Conservation (phyloP, 2,113 vertebrate genomes). For the Colaptes auratus region DNA sequence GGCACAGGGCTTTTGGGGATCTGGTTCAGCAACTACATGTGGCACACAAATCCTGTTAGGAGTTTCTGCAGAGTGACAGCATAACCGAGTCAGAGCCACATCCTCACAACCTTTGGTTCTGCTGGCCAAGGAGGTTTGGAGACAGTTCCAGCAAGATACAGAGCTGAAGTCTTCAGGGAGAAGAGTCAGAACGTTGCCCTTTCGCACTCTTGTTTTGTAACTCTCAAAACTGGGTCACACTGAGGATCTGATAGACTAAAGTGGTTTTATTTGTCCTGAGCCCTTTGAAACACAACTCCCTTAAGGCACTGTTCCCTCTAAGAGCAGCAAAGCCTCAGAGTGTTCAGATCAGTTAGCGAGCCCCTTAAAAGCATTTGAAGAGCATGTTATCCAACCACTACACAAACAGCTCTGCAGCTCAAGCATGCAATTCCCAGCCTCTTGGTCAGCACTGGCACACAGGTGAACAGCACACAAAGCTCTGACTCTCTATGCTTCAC, state of each 20-base stretch:
- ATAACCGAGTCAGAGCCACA: neutral
- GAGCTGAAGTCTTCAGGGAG: neutral
- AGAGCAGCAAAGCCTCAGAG: neutral
- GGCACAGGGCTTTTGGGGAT: neutral
- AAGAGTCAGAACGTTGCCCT: neutral
- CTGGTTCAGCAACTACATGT: neutral
- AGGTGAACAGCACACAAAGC: neutral
- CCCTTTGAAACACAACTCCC: neutral
- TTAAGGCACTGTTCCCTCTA: neutral
- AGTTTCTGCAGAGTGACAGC: neutral
- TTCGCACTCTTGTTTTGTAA: neutral
- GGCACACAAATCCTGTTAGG: neutral
- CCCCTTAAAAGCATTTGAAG: neutral
- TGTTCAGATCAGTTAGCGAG: neutral
- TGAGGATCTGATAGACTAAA: neutral
- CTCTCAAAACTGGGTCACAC: neutral
- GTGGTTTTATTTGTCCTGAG: neutral
- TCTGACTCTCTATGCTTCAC: accelerated
- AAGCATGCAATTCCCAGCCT: neutral
- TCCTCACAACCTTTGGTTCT: neutral
- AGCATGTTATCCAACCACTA: neutral
- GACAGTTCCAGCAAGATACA: neutral
- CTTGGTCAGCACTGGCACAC: neutral
- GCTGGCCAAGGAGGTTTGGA: neutral
- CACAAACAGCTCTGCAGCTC: neutral